phyloP scores from a whole-genome alignment of 2,113 vertebrate species.

The Colossoma macropomum region DNA sequence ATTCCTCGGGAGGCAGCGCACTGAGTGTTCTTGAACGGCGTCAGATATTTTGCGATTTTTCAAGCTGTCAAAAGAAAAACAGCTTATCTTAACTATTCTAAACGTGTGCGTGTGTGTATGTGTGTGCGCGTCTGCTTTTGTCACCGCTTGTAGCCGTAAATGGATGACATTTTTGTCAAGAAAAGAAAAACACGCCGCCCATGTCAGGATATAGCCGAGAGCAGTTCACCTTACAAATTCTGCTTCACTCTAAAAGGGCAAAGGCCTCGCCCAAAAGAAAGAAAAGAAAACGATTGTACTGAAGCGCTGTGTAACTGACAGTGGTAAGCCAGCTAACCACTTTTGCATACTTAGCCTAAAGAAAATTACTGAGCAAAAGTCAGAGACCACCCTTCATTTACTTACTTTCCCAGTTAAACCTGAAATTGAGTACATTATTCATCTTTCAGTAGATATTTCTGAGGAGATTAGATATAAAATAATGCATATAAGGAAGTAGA shows the following conservation, averaged over 20 bases:
- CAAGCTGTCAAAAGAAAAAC: constrained; percentile 34
- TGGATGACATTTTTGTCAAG: constrained; percentile 9
- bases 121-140: constrained; percentile 6
- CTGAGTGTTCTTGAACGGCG: background rate
- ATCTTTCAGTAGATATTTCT: too few species aligned
- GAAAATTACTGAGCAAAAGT: too few species aligned
- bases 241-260: background rate
- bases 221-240: constrained; percentile 1
- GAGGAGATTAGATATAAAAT: too few species aligned
- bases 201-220: background rate
- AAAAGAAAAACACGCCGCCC: constrained; percentile 6
- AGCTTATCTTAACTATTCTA: constrained; percentile 26
- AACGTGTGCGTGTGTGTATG: constrained; percentile 2
- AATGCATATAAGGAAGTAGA: too few species aligned
- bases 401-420: too few species aligned
- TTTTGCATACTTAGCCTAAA: background rate
- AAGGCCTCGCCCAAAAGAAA: background rate
- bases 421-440: too few species aligned
- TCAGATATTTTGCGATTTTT: constrained; percentile 15
- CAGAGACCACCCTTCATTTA: too few species aligned
- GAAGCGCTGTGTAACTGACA: background rate
- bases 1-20: constrained; percentile 51
- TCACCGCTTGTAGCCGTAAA: constrained; percentile 7
- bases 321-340: background rate
- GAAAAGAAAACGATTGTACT: background rate